These are phyloP conservation scores for Urocyon cinereoargenteus DNA, from an alignment of 2,797 vertebrate species.

Conservation along the genomic window DNA sequence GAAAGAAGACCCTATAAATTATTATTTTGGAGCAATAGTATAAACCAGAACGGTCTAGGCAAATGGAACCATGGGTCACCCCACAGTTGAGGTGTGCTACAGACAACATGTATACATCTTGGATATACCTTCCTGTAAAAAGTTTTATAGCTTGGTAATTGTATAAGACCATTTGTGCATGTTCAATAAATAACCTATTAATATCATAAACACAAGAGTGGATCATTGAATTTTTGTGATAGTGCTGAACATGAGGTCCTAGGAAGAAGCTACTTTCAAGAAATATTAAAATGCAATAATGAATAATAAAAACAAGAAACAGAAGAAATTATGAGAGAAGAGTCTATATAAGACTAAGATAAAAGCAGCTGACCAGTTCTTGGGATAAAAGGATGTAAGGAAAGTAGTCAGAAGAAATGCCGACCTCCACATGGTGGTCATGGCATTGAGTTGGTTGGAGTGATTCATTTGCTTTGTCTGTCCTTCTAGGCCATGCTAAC, in stretches of 20 bases:
- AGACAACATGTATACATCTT: background rate
- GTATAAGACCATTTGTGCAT: background rate
- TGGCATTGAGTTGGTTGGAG: background rate
- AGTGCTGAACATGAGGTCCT: background rate
- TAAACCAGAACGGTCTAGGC: background rate
- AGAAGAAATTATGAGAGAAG: background rate
- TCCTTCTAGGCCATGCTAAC: slow-evolving; percentile 84
- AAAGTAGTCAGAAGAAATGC: background rate
- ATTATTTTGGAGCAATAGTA: background rate
- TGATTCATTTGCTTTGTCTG: slow-evolving; percentile 70
- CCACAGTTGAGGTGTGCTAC: background rate
- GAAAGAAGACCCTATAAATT: background rate
- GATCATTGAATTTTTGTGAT: background rate
- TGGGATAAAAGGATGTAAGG: background rate
- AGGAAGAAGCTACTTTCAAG: background rate
- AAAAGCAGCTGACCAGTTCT: background rate
- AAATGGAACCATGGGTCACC: too few species aligned
- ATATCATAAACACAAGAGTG: background rate
- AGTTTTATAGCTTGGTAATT: background rate
- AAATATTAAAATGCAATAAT: background rate
- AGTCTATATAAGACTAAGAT: background rate
- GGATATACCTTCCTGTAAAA: background rate
- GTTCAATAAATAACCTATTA: background rate
- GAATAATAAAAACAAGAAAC: background rate
- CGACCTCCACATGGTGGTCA: background rate